A percentile compares a stretch with the other conserved stretches of the same genome.
Conservation (phyloP, 2,888 invertebrate genomes). For the Acrobasis suavella region DNA sequence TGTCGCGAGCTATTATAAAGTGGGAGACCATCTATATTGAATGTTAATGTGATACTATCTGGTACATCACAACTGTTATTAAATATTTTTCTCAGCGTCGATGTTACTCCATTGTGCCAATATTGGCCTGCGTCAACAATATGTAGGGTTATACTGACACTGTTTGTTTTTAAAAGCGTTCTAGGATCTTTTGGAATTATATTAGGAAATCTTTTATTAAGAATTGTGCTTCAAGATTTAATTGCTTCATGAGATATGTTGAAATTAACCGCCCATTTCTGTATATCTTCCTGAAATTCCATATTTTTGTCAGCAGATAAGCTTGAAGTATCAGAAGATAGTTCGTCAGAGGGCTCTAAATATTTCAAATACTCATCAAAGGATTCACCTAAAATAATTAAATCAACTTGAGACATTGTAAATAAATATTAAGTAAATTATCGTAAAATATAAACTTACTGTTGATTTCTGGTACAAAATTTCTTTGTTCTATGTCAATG, state of each 20-base stretch:
- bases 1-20: neutral
- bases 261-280: neutral
- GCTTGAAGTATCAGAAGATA: too few species aligned
- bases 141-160: neutral
- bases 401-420: too few species aligned
- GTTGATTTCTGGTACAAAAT: too few species aligned
- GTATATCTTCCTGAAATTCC: too few species aligned
- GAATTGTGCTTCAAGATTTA: neutral
- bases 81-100: neutral
- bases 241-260: neutral
- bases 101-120: neutral
- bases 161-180: too few species aligned
- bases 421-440: too few species aligned
- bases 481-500: too few species aligned
- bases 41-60: neutral
- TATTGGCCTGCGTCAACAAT: neutral
- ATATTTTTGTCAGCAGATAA: too few species aligned
- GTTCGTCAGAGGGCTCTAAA: too few species aligned
- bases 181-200: neutral
- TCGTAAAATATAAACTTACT: too few species aligned
- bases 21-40: neutral
- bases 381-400: too few species aligned
- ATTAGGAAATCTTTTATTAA: neutral
- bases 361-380: too few species aligned
- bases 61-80: neutral